Conservation (phyloP, 2,888 invertebrate species). For the Parthenolecanium corni region DNA sequence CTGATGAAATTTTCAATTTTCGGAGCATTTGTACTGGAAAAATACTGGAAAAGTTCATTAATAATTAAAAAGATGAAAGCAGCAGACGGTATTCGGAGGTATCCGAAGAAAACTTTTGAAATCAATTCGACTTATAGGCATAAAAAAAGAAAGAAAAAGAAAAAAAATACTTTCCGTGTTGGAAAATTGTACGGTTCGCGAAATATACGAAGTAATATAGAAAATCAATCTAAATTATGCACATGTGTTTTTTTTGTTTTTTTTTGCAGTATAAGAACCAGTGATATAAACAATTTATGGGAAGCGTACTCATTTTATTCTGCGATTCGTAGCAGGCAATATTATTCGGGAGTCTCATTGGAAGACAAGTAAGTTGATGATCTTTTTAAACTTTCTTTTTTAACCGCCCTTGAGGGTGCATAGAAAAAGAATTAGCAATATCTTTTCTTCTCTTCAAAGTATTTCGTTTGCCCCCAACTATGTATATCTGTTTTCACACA, state of each 20-base stretch:
- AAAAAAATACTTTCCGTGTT: too few relatives aligned
- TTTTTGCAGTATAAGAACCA: conserved; percentile 70
- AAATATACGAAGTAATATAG: too few relatives aligned
- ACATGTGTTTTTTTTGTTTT: too few relatives aligned
- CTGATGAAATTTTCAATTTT: neutral
- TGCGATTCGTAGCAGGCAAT: conserved; percentile 83
- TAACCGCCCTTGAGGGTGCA: too few relatives aligned
- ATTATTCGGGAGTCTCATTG: conserved; percentile 85
- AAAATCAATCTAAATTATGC: too few relatives aligned
- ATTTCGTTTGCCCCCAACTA: too few relatives aligned
- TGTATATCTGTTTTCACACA: too few relatives aligned
- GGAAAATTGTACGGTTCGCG: too few relatives aligned
- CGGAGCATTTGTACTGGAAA: neutral
- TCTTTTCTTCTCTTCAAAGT: too few relatives aligned
- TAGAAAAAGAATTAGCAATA: too few relatives aligned
- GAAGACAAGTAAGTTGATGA: conserved; percentile 59
- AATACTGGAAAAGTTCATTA: neutral
- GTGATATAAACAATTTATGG: conserved; percentile 89
- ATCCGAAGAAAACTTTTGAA: neutral
- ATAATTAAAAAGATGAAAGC: neutral
- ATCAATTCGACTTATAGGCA: neutral
- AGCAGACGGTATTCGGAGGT: neutral
- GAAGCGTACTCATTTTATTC: conserved; percentile 95
- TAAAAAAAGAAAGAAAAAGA: neutral
- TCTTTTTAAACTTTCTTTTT: neutral